Conservation (phyloP, 64 coral and sea anemone species). For the Actinia tenebrosa region DNA sequence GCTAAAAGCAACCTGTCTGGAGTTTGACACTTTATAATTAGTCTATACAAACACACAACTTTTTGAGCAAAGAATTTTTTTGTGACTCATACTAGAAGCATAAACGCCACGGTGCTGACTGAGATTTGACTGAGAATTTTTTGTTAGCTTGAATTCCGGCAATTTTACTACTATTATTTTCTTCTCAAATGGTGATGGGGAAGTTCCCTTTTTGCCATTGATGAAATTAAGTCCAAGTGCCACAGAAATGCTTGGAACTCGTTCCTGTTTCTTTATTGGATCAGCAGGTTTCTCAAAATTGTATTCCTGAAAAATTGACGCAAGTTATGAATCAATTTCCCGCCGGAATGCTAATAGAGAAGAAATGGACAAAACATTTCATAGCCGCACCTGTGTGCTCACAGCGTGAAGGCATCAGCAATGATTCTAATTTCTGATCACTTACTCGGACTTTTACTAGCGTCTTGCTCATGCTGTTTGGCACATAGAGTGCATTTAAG, state of each 20-base stretch:
- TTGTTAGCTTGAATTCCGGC: slow-evolving; percentile 6
- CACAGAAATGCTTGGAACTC: neutral
- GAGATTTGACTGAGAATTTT: neutral
- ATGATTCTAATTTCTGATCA: slow-evolving; percentile 25
- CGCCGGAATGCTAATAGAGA: neutral
- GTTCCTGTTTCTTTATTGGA: slow-evolving; percentile 20
- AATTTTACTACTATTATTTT: neutral
- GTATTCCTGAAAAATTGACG: slow-evolving; percentile 5
- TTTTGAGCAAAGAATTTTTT: neutral
- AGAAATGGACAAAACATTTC: slow-evolving; percentile 13
- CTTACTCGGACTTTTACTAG: neutral
- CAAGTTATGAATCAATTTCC: slow-evolving; percentile 16
- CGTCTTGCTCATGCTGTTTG: slow-evolving; percentile 10
- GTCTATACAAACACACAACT: neutral
- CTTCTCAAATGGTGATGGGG: slow-evolving; percentile 9
- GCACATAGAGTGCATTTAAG: slow-evolving; percentile 3
- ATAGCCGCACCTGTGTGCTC: neutral
- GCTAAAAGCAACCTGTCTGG: slow-evolving; percentile 2
- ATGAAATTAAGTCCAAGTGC: neutral
- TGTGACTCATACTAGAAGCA: neutral
- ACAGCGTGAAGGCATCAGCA: slow-evolving; percentile 6
- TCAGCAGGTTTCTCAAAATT: neutral
- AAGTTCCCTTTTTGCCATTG: neutral
- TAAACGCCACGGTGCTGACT: neutral
- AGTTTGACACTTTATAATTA: neutral